A percentile compares a stretch with the other conserved stretches of the same genome.
phyloP scores from a whole-genome alignment of 2,113 vertebrate species.

The Crotalus horridus region DNA sequence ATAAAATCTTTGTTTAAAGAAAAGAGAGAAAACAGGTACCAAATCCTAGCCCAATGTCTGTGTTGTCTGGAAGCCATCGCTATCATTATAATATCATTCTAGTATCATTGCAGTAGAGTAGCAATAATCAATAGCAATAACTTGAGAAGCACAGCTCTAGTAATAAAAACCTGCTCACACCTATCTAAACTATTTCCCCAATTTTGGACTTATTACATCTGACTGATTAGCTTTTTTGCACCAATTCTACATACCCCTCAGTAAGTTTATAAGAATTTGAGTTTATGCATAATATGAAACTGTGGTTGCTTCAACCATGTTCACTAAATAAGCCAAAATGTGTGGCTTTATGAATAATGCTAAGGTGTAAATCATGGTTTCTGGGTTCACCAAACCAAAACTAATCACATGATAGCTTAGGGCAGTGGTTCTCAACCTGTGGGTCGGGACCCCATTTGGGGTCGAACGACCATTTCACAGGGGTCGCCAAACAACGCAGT shows the following conservation, averaged over 20 bases:
- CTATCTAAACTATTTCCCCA: not conserved
- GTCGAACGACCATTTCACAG: too few species aligned
- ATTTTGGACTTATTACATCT: not conserved
- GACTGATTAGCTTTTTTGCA: not conserved
- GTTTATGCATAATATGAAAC: not conserved
- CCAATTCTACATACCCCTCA: not conserved
- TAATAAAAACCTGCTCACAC: not conserved
- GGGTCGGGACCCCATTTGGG: too few species aligned
- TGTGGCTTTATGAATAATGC: not conserved
- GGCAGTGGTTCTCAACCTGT: not conserved
- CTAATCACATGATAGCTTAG: not conserved
- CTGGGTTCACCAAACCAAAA: not conserved
- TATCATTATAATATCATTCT: not conserved
- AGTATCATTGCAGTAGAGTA: not conserved
- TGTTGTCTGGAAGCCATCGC: not conserved
- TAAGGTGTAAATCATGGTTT: not conserved
- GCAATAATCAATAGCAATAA: not conserved
- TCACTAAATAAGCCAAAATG: not conserved
- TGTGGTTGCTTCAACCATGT: not conserved
- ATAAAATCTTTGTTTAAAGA: not conserved
- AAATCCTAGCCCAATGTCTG: not conserved
- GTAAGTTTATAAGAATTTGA: not conserved
- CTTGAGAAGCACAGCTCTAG: not conserved
- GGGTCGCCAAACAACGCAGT: too few species aligned
- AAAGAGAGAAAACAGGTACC: not conserved